phyloP scores from a whole-genome alignment of 1,140 invertebrate genomes.

The Periplaneta americana region DNA sequence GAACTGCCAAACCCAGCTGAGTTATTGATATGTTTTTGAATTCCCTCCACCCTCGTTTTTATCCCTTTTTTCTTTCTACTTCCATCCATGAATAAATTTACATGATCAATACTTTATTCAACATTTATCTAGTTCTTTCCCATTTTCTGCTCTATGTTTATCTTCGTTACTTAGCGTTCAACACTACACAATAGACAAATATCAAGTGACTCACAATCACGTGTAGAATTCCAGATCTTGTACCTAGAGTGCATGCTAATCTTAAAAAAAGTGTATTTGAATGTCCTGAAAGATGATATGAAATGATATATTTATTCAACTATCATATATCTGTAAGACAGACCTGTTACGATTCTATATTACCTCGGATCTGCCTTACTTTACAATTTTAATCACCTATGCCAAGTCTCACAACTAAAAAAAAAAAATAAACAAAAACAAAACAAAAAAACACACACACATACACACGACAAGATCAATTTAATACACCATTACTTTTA shows the following conservation, averaged over 20 bases:
- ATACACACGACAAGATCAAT: too few relatives aligned
- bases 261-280: too few relatives aligned
- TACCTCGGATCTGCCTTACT: too few relatives aligned
- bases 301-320: too few relatives aligned
- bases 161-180: background rate
- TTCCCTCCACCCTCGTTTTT: background rate
- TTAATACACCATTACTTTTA: too few relatives aligned
- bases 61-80: background rate
- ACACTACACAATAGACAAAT: background rate
- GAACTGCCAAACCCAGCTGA: conserved; percentile 13
- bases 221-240: background rate
- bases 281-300: too few relatives aligned
- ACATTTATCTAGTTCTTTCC: background rate
- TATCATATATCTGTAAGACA: too few relatives aligned
- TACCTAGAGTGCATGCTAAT: background rate
- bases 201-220: background rate
- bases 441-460: too few relatives aligned
- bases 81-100: conserved; percentile 15
- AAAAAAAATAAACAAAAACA: too few relatives aligned
- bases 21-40: conserved; percentile 17
- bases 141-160: background rate
- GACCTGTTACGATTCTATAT: too few relatives aligned
- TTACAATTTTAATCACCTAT: too few relatives aligned
- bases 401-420: too few relatives aligned
- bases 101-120: conserved; percentile 2